A percentile compares a stretch with the other conserved stretches of the same genome.
Evolutionary conservation across 2,797 vertebrate genomes (phyloP).

Genomic region (Pteropus rufus): DNA sequence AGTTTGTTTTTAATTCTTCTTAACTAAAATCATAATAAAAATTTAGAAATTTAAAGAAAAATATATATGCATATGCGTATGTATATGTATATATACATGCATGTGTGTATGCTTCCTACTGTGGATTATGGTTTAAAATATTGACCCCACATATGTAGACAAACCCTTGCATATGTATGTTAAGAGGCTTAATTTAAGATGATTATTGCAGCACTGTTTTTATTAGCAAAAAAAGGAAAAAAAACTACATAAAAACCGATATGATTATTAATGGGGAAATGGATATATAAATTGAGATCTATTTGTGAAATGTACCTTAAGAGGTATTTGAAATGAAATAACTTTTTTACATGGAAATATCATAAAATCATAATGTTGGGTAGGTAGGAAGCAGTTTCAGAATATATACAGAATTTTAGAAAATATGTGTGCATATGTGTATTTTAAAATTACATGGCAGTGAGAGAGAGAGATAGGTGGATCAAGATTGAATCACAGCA

Average conservation of each 20-base stretch:
- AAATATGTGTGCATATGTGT: background rate
- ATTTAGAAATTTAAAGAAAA: background rate
- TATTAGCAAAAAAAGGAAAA: background rate
- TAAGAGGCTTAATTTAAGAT: background rate
- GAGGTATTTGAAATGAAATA: background rate
- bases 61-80: too few species aligned
- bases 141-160: background rate
- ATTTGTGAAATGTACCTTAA: background rate
- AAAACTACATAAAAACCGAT: background rate
- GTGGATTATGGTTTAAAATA: background rate
- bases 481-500: background rate
- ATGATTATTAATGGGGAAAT: background rate
- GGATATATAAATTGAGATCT: background rate
- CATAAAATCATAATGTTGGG: background rate
- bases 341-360: background rate
- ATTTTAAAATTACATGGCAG: background rate
- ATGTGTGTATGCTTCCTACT: background rate
- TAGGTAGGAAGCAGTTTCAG: background rate
- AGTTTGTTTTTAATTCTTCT: background rate
- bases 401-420: background rate
- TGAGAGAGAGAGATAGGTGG: background rate
- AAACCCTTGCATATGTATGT: background rate
- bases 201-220: background rate
- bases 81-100: background rate
- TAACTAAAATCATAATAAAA: background rate